Percentiles rank a stretch among this genome's conserved stretches.
These are phyloP conservation scores for Meganola albula DNA, from an alignment of 2,888 invertebrate species.

Conservation along the genomic window DNA sequence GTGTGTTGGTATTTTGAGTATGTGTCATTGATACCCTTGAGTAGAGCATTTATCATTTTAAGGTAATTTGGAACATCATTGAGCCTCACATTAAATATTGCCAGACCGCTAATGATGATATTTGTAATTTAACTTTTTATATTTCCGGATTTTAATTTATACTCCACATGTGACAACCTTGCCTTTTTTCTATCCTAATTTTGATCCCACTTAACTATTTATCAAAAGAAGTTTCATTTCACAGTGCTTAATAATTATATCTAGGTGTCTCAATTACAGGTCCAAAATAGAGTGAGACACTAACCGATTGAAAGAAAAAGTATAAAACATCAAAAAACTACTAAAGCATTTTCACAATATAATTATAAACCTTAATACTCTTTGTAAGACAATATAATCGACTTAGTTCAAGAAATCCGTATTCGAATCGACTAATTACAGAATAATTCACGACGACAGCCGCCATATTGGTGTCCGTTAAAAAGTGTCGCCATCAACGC, in stretches of 20 bases:
- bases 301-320: too few relatives aligned
- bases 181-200: too few relatives aligned
- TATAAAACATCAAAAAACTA: too few relatives aligned
- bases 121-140: slow-evolving; percentile 14
- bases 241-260: too few relatives aligned
- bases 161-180: slow-evolving; percentile 1
- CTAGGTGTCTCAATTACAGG: too few relatives aligned
- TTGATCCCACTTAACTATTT: too few relatives aligned
- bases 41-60: slow-evolving; percentile 33
- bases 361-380: too few relatives aligned
- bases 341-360: too few relatives aligned
- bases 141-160: slow-evolving; percentile 10
- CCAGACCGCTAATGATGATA: slow-evolving; percentile 23
- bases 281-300: too few relatives aligned
- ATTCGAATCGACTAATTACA: slow-evolving; percentile 27
- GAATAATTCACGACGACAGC: slow-evolving; percentile 25
- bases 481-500: slow-evolving; percentile 42
- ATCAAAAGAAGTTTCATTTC: too few relatives aligned
- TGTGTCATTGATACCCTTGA: slow-evolving; percentile 42
- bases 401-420: slow-evolving; percentile 16
- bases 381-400: too few relatives aligned
- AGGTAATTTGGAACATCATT: slow-evolving; percentile 25
- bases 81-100: slow-evolving; percentile 10
- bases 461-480: slow-evolving; percentile 41
- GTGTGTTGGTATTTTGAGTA: slow-evolving; percentile 45